phyloP scores from a whole-genome alignment of 1,140 invertebrate genomes.

The Drosophila parvula region DNA sequence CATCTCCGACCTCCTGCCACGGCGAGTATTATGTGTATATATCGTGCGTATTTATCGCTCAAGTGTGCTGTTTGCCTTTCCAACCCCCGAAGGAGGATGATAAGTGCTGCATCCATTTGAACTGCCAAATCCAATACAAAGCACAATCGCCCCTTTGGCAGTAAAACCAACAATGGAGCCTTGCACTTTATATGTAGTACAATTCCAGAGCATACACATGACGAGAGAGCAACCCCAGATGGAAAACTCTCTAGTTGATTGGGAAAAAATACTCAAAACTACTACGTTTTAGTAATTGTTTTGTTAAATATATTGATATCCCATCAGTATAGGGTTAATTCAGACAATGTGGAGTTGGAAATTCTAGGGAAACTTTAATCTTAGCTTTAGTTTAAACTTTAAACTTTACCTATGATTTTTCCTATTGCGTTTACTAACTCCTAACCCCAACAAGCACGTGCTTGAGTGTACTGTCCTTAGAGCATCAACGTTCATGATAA shows the following conservation, averaged over 20 bases:
- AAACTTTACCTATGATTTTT: no score
- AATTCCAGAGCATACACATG: not conserved
- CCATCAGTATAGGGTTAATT: no score
- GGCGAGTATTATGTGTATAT: slow-evolving; percentile 2
- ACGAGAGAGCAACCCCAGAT: not conserved
- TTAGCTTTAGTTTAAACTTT: no score
- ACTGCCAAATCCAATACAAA: slow-evolving; percentile 27
- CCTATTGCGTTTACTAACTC: no score
- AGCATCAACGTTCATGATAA: no score
- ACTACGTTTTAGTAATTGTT: not conserved
- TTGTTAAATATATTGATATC: not conserved
- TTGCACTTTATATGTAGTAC: slow-evolving; percentile 65
- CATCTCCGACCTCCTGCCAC: slow-evolving; percentile 1
- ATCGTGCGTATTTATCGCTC: slow-evolving; percentile 53
- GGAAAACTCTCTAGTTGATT: slow-evolving; percentile 4
- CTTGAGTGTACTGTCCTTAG: no score
- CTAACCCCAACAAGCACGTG: no score
- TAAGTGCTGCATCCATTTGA: slow-evolving; percentile 47
- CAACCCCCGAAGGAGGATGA: slow-evolving; percentile 42
- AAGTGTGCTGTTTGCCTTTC: slow-evolving; percentile 38
- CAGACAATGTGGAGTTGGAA: not conserved
- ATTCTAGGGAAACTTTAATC: not conserved
- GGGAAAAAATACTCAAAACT: not conserved
- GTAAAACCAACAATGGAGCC: slow-evolving; percentile 65
- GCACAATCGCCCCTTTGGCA: slow-evolving; percentile 55